Conservation (phyloP, 2,888 invertebrate species). For the Alitta virens region DNA sequence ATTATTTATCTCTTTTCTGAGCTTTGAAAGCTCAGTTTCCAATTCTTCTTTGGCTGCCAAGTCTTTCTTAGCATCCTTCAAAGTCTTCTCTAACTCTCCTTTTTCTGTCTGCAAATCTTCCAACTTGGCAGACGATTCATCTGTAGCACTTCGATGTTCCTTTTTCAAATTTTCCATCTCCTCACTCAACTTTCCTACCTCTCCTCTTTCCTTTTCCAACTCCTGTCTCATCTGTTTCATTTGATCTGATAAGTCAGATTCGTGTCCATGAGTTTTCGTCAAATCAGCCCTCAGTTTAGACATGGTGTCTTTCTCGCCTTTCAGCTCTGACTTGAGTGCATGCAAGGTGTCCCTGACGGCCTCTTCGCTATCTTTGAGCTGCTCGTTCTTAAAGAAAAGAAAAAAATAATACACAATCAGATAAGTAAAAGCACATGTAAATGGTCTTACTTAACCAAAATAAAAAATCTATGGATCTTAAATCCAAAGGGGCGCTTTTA, state of each 20-base stretch:
- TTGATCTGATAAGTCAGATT: not conserved
- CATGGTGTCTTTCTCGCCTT: constrained; percentile 14
- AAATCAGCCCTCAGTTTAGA: constrained; percentile 27
- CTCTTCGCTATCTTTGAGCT: constrained; percentile 4
- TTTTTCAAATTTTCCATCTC: not conserved
- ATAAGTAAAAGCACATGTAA: no score
- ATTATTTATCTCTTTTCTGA: constrained; percentile 31
- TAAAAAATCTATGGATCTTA: no score
- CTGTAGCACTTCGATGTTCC: not conserved
- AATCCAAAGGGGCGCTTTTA: no score
- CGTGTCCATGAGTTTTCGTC: constrained; percentile 13
- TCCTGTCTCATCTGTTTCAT: not conserved
- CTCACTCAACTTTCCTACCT: not conserved
- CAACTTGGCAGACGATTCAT: not conserved
- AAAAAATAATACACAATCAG: not conserved
- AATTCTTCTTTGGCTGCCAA: no score
- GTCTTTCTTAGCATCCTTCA: no score
- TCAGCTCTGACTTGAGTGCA: constrained; percentile 1
- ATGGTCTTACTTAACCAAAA: no score
- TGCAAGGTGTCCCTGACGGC: constrained; percentile 5
- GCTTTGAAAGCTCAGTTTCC: constrained; percentile 21
- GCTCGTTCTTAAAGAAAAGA: constrained; percentile 6
- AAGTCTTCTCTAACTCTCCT: not conserved
- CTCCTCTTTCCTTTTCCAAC: not conserved
- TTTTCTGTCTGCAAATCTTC: not conserved